Conservation (phyloP, 2,113 vertebrate genomes). For the Ptilorrhoa leucosticta region DNA sequence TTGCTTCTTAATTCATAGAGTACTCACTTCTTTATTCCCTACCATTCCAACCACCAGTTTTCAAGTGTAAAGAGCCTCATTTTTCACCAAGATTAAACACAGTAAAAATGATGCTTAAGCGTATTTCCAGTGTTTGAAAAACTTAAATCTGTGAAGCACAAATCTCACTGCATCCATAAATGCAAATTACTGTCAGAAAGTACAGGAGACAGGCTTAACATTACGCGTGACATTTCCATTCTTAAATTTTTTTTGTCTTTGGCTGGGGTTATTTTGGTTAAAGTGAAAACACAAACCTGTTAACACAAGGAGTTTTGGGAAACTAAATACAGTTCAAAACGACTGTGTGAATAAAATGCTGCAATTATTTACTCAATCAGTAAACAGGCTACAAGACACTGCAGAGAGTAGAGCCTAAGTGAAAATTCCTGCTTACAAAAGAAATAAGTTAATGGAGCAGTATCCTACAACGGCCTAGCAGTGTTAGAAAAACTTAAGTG, state of each 20-base stretch:
- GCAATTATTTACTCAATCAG: neutral
- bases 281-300: neutral
- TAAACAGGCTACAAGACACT: neutral
- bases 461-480: neutral
- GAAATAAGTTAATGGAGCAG: neutral
- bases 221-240: neutral
- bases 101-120: neutral
- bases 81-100: neutral
- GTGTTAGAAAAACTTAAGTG: neutral
- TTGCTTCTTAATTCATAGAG: neutral
- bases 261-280: fast-evolving
- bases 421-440: neutral
- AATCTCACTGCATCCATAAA: neutral
- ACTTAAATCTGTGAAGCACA: neutral
- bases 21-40: neutral
- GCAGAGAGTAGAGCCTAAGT: neutral
- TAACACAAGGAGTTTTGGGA: neutral
- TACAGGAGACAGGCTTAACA: neutral
- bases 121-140: neutral
- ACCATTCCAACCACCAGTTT: neutral
- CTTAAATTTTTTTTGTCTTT: neutral
- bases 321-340: neutral
- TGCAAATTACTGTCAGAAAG: neutral
- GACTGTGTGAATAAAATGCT: fast-evolving
- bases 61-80: neutral